A percentile compares a stretch with the other conserved stretches of the same genome.
These are phyloP conservation scores for Drosophila bifasciata DNA, from an alignment of 1,140 invertebrate species.

Conservation along the genomic window DNA sequence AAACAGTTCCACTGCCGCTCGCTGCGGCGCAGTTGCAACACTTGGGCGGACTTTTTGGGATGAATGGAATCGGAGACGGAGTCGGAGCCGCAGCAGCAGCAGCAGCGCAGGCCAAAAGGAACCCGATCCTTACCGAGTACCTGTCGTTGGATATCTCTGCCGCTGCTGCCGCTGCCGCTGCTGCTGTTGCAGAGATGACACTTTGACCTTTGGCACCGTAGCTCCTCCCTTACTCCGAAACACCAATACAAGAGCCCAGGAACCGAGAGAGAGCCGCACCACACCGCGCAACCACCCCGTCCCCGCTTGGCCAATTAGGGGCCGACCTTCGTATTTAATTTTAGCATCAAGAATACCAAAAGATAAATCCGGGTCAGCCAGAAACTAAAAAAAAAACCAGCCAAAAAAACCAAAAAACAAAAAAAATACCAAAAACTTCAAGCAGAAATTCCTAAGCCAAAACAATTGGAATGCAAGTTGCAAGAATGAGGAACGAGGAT, in stretches of 20 bases:
- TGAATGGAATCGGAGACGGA: conserved; percentile 35
- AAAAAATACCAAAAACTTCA: not conserved
- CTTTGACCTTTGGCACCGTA: conserved; percentile 65
- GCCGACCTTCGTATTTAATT: conserved; percentile 82
- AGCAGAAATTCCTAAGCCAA: not conserved
- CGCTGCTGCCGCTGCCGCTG: not conserved
- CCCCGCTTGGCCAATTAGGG: conserved; percentile 44
- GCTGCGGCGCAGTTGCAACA: not conserved
- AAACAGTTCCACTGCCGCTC: too few species aligned
- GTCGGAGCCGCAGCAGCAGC: not conserved
- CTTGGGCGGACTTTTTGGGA: not conserved
- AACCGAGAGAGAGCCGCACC: not conserved
- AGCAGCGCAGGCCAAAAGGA: not conserved
- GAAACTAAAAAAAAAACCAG: conserved; percentile 19
- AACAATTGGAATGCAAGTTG: not conserved
- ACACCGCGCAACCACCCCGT: not conserved
- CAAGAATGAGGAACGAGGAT: not conserved
- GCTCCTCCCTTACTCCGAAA: conserved; percentile 8
- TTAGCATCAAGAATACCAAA: conserved; percentile 65
- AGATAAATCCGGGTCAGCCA: conserved; percentile 77
- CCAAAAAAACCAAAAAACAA: conserved; percentile 1
- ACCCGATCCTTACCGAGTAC: not conserved
- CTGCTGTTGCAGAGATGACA: conserved; percentile 44
- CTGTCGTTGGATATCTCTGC: not conserved
- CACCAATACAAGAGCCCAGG: too few species aligned